A percentile compares a stretch with the other conserved stretches of the same genome.
phyloP scores from a whole-genome alignment of 2,888 invertebrate genomes.

The Metacarcinus magister region DNA sequence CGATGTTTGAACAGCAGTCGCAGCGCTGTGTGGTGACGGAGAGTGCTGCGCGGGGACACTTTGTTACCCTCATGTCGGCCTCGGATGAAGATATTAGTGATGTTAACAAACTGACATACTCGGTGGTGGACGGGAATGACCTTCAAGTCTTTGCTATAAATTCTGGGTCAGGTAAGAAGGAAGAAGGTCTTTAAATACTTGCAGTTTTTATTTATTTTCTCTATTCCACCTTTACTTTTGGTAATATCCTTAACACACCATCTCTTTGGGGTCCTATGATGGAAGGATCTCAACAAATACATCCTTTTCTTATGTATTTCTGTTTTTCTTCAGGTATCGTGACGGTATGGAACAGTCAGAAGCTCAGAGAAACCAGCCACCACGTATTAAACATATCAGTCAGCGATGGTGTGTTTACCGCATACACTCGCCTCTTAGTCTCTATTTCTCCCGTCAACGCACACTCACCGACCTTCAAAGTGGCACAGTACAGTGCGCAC shows the following conservation, averaged over 20 bases:
- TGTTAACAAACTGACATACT: slow-evolving; percentile 90
- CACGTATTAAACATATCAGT: slow-evolving; percentile 95
- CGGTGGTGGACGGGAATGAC: slow-evolving; percentile 93
- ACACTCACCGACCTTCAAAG: slow-evolving; percentile 80
- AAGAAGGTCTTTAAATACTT: background rate
- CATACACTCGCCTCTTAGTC: slow-evolving; percentile 88
- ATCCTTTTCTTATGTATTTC: background rate
- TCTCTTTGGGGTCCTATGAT: too few species aligned
- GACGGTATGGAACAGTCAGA: slow-evolving; percentile 90
- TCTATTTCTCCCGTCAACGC: slow-evolving; percentile 82
- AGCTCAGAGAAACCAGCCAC: slow-evolving; percentile 88
- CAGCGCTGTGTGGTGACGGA: slow-evolving; percentile 93
- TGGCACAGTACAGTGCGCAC: slow-evolving; percentile 84
- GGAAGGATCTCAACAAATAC: too few species aligned
- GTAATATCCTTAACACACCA: too few species aligned
- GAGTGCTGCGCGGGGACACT: slow-evolving; percentile 93
- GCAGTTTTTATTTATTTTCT: background rate
- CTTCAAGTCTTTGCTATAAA: slow-evolving; percentile 90
- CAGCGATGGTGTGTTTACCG: slow-evolving; percentile 97
- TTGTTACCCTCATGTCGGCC: slow-evolving; percentile 94
- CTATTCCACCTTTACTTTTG: background rate
- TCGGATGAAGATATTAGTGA: slow-evolving; percentile 94
- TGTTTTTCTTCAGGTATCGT: slow-evolving; percentile 86
- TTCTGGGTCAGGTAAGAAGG: slow-evolving; percentile 85
- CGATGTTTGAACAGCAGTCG: slow-evolving; percentile 90